Evolutionary conservation across 2,888 invertebrate genomes (phyloP), one percentile per base, ranked within the genome.

Genomic region (Vesta saturnalis): DNA sequence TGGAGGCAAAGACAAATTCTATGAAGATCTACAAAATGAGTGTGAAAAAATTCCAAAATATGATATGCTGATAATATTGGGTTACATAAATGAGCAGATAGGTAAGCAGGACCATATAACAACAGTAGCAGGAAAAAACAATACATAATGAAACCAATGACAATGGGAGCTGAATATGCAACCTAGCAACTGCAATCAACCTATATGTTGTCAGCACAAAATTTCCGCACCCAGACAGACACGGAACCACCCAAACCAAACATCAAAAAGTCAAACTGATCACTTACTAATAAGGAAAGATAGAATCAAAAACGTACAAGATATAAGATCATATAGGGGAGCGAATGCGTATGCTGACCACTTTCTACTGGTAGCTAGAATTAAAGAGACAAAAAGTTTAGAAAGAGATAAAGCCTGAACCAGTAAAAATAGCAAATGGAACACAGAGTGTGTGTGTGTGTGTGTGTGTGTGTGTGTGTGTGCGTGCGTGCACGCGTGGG

Each of bases 251-350:
- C 54, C 54, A 8, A 54, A 54, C 18, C 54, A 54, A 19, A 54
- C 16, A 54, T 16, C 54, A 54, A 16, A 2, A 4, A 54, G 54
- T 12, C 54, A 19, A 54, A 54, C 15, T 16, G 54, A 54, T 16
- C 54, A 54, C 12, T 5, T 54, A 14, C 18, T 54, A 5, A 19
- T 54, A 19, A 54, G 2, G 4, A 54, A 18, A 54, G 18, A 54
- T 8, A 54, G 54, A 18, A 18, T 18, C 5, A 54, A 19, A 5
- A 54, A 54, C 18, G 15, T 19, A 16, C 54, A 54, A 16, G 54
- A 54, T 19, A 12, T 54, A 14, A 54, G 54, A 18, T 54, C 54
- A 22, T 55, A 23, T n/a, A 55, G 55, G 15, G 23, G 55, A 21
- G 15, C 55, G 5, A 55, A 18, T 14, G 18, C 18, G 12, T 1